phyloP scores from a whole-genome alignment of 2,797 vertebrate genomes.

The Arnoldichthys spilopterus region DNA sequence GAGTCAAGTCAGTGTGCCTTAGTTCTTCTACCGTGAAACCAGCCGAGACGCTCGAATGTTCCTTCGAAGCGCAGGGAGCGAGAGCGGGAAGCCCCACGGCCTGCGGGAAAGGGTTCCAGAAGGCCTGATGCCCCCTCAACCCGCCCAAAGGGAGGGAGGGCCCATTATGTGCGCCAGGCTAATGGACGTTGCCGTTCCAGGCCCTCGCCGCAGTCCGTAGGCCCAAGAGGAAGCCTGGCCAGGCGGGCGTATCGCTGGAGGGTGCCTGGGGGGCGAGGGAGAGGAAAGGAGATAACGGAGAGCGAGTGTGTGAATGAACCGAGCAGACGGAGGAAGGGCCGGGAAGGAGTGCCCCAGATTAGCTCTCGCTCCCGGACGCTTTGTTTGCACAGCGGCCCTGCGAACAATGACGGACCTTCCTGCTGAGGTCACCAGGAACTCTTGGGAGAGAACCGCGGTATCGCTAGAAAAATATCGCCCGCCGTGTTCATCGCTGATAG shows the following conservation, averaged over 20 bases:
- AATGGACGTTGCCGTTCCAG: not conserved
- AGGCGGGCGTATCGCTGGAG: conserved; percentile 49
- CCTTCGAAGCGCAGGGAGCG: conserved; percentile 38
- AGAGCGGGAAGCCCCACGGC: conserved; percentile 27
- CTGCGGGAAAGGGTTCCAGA: conserved; percentile 19
- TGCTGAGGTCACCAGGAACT: conserved; percentile 42
- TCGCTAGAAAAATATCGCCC: conserved; percentile 33
- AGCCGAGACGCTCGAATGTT: conserved; percentile 47
- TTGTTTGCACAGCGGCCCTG: conserved; percentile 59
- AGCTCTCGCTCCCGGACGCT: conserved; percentile 33
- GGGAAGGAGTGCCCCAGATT: conserved; percentile 57
- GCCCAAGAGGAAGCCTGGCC: conserved; percentile 31
- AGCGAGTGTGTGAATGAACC: conserved; percentile 36
- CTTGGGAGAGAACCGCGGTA: conserved; percentile 6
- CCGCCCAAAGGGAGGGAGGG: conserved; percentile 23
- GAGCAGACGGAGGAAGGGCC: conserved; percentile 44
- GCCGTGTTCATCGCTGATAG: not conserved
- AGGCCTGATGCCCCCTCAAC: conserved; percentile 10
- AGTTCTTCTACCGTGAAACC: conserved; percentile 46
- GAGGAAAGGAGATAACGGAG: conserved; percentile 7
- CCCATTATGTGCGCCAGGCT: conserved; percentile 29
- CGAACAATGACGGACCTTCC: conserved; percentile 61
- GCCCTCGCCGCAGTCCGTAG: conserved; percentile 3
- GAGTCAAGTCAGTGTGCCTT: conserved; percentile 49
- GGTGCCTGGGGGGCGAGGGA: conserved; percentile 36